Percentiles rank a stretch among this genome's conserved stretches.
These are phyloP conservation scores for Ochlodes sylvanus DNA, from an alignment of 2,888 invertebrate species.

Conservation along the genomic window DNA sequence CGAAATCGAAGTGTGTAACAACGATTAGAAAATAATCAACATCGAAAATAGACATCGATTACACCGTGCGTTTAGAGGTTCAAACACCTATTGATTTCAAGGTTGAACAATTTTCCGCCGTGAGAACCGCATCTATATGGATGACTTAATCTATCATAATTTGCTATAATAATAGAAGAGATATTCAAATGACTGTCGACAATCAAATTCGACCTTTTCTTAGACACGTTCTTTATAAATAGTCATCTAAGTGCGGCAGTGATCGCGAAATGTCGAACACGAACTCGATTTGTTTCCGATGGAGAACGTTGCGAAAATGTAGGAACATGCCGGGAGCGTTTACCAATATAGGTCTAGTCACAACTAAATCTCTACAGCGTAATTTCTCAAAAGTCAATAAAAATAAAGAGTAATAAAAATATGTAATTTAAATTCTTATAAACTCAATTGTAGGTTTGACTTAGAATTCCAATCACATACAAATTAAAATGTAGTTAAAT, in stretches of 20 bases:
- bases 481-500: slow-evolving; percentile 18
- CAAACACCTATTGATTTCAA: slow-evolving; percentile 67
- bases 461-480: slow-evolving; percentile 11
- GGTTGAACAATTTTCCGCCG: slow-evolving; percentile 78
- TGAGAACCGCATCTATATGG: slow-evolving; percentile 76
- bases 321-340: slow-evolving; percentile 67
- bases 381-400: slow-evolving; percentile 2
- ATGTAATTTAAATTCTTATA: slow-evolving; percentile 1
- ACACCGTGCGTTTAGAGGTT: slow-evolving; percentile 42
- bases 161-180: slow-evolving; percentile 79
- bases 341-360: slow-evolving; percentile 52
- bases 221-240: slow-evolving; percentile 83
- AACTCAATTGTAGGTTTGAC: background rate
- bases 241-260: slow-evolving; percentile 79
- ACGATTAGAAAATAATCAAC: slow-evolving; percentile 33
- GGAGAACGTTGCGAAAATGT: slow-evolving; percentile 71
- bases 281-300: slow-evolving; percentile 79
- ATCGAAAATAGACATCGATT: slow-evolving; percentile 20
- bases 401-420: slow-evolving; percentile 4
- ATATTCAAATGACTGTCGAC: slow-evolving; percentile 82
- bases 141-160: slow-evolving; percentile 82
- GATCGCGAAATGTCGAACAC: slow-evolving; percentile 83
- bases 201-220: slow-evolving; percentile 84
- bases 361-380: slow-evolving; percentile 55
- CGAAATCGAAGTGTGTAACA: slow-evolving; percentile 41